phyloP scores from a whole-genome alignment of 2,797 vertebrate species.

The Gallinago stenura region DNA sequence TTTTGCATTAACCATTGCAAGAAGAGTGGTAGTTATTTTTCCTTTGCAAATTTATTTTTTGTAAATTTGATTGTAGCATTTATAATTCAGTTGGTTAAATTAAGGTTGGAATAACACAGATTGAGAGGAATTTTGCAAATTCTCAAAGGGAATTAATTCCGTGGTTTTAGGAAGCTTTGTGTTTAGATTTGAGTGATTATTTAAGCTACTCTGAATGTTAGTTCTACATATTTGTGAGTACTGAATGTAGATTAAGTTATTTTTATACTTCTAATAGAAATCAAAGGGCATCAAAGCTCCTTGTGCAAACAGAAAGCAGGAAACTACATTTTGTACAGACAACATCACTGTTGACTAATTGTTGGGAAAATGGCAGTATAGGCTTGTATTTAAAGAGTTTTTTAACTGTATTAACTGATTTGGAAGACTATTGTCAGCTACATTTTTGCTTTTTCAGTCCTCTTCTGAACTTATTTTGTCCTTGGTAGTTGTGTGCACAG shows the following conservation, averaged over 20 bases:
- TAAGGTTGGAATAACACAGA: not conserved
- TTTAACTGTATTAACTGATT: not conserved
- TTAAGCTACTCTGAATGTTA: not conserved
- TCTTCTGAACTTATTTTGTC: not conserved
- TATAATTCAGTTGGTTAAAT: not conserved
- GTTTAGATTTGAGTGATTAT: not conserved
- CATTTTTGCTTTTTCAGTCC: not conserved
- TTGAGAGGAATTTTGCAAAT: not conserved
- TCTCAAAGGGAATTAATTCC: not conserved
- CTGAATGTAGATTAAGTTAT: not conserved
- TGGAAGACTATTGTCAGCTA: not conserved
- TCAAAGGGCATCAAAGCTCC: not conserved
- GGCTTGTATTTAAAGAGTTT: not conserved
- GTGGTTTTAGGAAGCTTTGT: not conserved
- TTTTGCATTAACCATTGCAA: not conserved
- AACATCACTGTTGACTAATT: not conserved
- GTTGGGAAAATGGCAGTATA: not conserved
- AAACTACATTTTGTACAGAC: not conserved
- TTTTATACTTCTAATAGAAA: not conserved
- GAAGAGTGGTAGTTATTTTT: not conserved
- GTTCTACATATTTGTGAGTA: not conserved
- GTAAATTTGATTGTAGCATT: not conserved
- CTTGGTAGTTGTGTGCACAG: not conserved
- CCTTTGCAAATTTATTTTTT: not conserved
- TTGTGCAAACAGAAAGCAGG: not conserved